Conservation (phyloP, 2,797 vertebrate species). For the Hozukius guyotensis region DNA sequence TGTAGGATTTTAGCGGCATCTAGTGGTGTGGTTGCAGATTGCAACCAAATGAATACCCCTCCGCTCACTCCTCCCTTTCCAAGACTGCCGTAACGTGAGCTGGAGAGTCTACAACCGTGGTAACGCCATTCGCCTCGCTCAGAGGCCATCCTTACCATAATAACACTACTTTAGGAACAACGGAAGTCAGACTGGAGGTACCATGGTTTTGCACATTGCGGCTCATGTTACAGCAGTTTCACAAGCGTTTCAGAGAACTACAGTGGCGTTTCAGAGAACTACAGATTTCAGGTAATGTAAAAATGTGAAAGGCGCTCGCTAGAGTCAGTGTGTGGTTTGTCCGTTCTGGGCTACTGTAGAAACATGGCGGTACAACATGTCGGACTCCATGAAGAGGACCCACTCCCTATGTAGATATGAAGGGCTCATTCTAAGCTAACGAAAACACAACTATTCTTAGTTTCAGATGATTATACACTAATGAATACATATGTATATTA, state of each 20-base stretch:
- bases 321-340: background rate
- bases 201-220: background rate
- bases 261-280: too few relatives aligned
- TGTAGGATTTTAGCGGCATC: background rate
- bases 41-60: background rate
- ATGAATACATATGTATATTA: background rate
- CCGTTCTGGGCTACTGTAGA: too few relatives aligned
- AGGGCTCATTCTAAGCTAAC: background rate
- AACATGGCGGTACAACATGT: too few relatives aligned
- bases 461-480: background rate
- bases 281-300: background rate
- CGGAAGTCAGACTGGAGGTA: background rate
- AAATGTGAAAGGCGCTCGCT: fast-evolving
- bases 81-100: too few relatives aligned
- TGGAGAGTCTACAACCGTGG: background rate
- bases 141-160: background rate
- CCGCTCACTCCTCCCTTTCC: too few relatives aligned
- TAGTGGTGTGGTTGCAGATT: background rate
- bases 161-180: background rate
- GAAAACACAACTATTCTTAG: background rate
- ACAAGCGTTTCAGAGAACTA: background rate
- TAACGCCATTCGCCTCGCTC: background rate
- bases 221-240: background rate
- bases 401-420: too few relatives aligned
- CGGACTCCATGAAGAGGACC: too few relatives aligned